Conservation (phyloP, 1,140 invertebrate genomes). For the Delia radicum region DNA sequence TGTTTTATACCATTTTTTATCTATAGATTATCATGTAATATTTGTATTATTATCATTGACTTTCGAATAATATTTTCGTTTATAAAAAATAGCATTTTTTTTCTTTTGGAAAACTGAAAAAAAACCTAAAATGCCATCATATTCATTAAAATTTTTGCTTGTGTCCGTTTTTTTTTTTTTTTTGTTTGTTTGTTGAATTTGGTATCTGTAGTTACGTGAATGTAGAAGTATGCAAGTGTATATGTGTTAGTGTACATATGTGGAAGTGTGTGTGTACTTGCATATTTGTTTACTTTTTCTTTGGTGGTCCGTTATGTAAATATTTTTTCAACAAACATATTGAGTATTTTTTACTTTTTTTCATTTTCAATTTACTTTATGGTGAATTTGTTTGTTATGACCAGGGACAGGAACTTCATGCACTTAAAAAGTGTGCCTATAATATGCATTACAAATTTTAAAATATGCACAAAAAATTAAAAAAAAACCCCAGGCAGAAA, state of each 20-base stretch:
- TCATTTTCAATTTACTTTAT: neutral
- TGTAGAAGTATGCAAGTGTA: neutral
- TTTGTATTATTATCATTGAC: constrained; percentile 9
- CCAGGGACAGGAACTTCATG: too few species aligned
- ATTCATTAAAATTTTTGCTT: neutral
- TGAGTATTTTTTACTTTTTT: neutral
- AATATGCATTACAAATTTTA: too few species aligned
- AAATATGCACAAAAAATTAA: too few species aligned
- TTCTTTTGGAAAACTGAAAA: neutral
- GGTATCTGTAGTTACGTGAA: neutral
- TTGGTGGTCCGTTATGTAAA: constrained; percentile 14
- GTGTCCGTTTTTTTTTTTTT: neutral
- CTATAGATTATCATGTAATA: neutral
- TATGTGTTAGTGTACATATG: neutral
- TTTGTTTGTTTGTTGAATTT: neutral
- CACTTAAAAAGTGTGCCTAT: too few species aligned
- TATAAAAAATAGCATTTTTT: neutral
- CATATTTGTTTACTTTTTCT: neutral
- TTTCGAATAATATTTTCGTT: neutral
- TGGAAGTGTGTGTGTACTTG: neutral
- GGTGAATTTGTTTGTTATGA: too few species aligned
- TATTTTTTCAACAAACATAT: constrained; percentile 17
- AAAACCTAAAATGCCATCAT: neutral
- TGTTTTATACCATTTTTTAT: neutral
- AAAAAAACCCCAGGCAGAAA: too few species aligned